Conservation (phyloP, 2,888 invertebrate species). For the Colletes collaris region DNA sequence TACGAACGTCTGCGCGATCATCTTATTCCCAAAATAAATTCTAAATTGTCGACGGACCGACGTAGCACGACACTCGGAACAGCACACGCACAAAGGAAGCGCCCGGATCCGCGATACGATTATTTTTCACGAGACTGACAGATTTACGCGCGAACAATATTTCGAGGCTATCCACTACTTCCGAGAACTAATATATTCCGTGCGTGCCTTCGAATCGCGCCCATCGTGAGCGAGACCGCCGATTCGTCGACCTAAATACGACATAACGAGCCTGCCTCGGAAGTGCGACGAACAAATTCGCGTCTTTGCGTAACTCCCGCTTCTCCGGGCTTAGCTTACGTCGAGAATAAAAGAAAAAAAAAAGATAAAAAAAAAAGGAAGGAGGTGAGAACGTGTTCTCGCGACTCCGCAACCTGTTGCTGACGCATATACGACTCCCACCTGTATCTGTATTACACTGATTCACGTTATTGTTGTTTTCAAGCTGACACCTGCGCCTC, state of each 20-base stretch:
- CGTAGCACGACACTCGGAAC: background rate
- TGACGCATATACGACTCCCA: conserved; percentile 53
- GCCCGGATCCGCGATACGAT: background rate
- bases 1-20: conserved; percentile 63
- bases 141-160: conserved; percentile 30
- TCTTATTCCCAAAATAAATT: conserved; percentile 57
- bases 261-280: conserved; percentile 18
- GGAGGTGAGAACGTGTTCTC: conserved; percentile 34
- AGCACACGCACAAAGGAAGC: background rate
- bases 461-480: conserved; percentile 30
- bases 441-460: conserved; percentile 24
- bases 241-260: conserved; percentile 12
- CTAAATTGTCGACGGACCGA: conserved; percentile 22
- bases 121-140: background rate
- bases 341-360: conserved; percentile 29
- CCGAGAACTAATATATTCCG: conserved; percentile 56
- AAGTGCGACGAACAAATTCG: conserved; percentile 8
- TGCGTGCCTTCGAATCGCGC: conserved; percentile 42
- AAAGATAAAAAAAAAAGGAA: too few relatives aligned
- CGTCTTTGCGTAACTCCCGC: conserved; percentile 11
- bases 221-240: conserved; percentile 34
- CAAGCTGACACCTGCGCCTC: conserved; percentile 65
- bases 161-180: conserved; percentile 48
- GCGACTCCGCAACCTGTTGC: conserved; percentile 63
- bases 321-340: conserved; percentile 24